A percentile compares a stretch with the other conserved stretches of the same genome.
These are phyloP conservation scores for Caenorhabditis uteleia DNA, from an alignment of 2,888 invertebrate genomes.

Conservation along the genomic window DNA sequence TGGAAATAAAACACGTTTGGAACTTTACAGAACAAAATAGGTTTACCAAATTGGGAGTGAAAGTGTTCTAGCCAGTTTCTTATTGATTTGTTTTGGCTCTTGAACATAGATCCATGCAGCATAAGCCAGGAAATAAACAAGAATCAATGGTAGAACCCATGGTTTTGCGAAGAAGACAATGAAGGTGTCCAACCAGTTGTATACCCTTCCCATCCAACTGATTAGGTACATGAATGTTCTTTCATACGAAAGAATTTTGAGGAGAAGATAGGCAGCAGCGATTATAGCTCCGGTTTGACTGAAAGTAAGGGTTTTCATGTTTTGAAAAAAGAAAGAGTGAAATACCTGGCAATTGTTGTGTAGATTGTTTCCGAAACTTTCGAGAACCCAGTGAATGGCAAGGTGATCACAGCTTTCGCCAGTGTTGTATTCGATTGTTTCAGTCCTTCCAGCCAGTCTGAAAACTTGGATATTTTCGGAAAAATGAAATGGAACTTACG, in stretches of 20 bases:
- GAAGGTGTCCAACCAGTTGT: constrained; percentile 51
- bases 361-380: constrained; percentile 50
- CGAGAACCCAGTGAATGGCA: constrained; percentile 76
- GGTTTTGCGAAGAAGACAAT: constrained; percentile 57
- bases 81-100: constrained; percentile 56
- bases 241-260: constrained; percentile 65
- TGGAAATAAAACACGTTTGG: constrained; percentile 34
- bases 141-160: constrained; percentile 58
- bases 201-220: constrained; percentile 56
- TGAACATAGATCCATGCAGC: constrained; percentile 66
- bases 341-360: constrained; percentile 38
- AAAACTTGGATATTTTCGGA: constrained; percentile 1
- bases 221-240: constrained; percentile 61
- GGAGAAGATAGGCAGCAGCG: constrained; percentile 50
- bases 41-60: constrained; percentile 67
- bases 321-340: constrained; percentile 4
- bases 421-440: constrained; percentile 72
- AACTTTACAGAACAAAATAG: too few species aligned
- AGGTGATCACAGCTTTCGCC: constrained; percentile 70
- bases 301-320: constrained; percentile 20
- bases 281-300: constrained; percentile 56
- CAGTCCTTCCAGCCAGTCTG: constrained; percentile 60
- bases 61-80: constrained; percentile 62
- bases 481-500: constrained; percentile 15
- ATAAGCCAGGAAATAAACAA: constrained; percentile 60